phyloP scores from a whole-genome alignment of 1,140 invertebrate genomes.

The Papilio aristodemus region DNA sequence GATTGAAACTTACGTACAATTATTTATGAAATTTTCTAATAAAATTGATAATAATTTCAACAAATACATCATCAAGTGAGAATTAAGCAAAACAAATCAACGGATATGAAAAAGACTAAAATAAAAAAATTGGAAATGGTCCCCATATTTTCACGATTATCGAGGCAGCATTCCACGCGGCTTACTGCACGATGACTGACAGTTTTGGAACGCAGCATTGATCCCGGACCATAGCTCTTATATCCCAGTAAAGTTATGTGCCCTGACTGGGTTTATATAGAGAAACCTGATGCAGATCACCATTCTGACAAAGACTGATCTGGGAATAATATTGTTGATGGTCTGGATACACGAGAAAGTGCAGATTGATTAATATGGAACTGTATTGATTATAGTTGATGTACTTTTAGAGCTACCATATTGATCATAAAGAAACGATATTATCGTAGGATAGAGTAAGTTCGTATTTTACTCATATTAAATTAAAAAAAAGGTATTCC shows the following conservation, averaged over 20 bases:
- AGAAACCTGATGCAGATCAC: background rate
- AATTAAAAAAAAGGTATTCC: no score
- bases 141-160: constrained; percentile 12
- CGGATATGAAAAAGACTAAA: background rate
- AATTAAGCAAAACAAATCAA: no score
- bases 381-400: no score
- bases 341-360: background rate
- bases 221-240: background rate
- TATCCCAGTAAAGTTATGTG: background rate
- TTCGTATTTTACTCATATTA: no score
- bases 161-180: background rate
- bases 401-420: no score
- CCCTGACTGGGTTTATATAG: background rate
- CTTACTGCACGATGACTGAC: constrained; percentile 12
- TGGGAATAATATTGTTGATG: constrained; percentile 11
- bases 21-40: no score
- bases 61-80: no score
- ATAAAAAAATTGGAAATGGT: constrained; percentile 16
- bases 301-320: constrained; percentile 2
- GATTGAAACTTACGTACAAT: no score
- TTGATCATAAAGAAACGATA: no score
- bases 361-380: background rate
- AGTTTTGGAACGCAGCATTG: background rate
- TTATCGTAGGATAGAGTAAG: no score
- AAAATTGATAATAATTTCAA: no score